phyloP scores from a whole-genome alignment of 1,140 invertebrate species.

The Cephus cinctus region DNA sequence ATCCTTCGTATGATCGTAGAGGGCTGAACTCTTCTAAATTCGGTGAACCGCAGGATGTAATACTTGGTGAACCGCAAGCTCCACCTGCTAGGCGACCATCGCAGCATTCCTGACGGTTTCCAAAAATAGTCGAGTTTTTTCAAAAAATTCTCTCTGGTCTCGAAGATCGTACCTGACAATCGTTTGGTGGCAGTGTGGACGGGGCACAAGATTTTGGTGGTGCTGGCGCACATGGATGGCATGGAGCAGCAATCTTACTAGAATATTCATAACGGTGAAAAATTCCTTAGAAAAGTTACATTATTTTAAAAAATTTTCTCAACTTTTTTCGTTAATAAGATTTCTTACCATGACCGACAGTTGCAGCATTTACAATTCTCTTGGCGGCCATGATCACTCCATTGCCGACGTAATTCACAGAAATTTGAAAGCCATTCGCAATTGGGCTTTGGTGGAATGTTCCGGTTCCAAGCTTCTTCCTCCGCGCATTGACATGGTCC shows the following conservation, averaged over 20 bases:
- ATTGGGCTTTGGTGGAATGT: slow-evolving; percentile 38
- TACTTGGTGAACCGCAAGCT: slow-evolving; percentile 21
- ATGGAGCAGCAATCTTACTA: slow-evolving; percentile 28
- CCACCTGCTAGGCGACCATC: slow-evolving; percentile 23
- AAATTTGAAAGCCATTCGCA: slow-evolving; percentile 40
- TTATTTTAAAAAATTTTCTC: no score
- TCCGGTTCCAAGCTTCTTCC: slow-evolving; percentile 45
- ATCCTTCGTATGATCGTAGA: slow-evolving; percentile 13
- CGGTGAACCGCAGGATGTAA: no score
- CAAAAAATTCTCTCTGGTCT: slow-evolving; percentile 7
- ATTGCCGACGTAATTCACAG: slow-evolving; percentile 37
- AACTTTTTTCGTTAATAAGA: no score
- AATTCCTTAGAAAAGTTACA: no score
- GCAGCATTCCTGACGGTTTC: slow-evolving; percentile 19
- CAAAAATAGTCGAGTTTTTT: no score
- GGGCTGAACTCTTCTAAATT: no score
- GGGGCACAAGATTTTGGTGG: slow-evolving; percentile 11
- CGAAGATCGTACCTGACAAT: slow-evolving; percentile 20
- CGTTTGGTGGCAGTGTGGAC: slow-evolving; percentile 7
- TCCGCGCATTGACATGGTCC: slow-evolving; percentile 37
- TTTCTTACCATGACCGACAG: slow-evolving; percentile 30
- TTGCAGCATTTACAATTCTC: slow-evolving; percentile 35
- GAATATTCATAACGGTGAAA: no score
- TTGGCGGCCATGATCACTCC: slow-evolving; percentile 40
- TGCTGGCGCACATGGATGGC: slow-evolving; percentile 21